Evolutionary conservation across 1,140 invertebrate species (phyloP).

Genomic region (Drosophila nannoptera): DNA sequence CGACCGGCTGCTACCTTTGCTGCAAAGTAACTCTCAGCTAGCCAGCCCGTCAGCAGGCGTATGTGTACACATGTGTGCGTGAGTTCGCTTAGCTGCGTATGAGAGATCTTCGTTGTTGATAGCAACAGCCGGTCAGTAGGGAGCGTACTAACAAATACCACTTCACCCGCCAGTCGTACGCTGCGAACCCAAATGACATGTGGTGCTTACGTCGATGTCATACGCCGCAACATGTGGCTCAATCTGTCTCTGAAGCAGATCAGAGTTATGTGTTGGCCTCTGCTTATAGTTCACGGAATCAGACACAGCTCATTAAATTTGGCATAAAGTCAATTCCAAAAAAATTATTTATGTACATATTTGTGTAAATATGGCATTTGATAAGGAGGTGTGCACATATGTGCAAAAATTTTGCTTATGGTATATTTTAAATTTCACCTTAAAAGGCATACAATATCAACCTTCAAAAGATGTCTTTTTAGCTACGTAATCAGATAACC

Average conservation of each 20-base stretch:
- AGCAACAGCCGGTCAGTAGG: conserved; percentile 21
- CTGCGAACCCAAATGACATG: conserved; percentile 2
- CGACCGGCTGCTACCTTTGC: conserved; percentile 32
- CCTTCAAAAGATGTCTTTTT: too few relatives aligned
- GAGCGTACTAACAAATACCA: conserved; percentile 6
- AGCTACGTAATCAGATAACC: too few relatives aligned
- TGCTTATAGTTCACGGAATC: conserved; percentile 28
- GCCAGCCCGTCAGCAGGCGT: not conserved
- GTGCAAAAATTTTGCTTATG: too few relatives aligned
- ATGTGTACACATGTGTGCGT: not conserved
- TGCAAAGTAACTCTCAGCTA: conserved; percentile 20
- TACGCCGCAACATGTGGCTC: conserved; percentile 35
- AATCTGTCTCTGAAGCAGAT: conserved; percentile 16
- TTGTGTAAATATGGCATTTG: not conserved
- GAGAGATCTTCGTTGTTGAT: conserved; percentile 40
- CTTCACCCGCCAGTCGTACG: not conserved
- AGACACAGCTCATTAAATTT: conserved; percentile 15
- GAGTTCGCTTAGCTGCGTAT: conserved; percentile 3
- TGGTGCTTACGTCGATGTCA: conserved; percentile 18
- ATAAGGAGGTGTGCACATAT: not conserved
- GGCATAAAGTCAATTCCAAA: conserved; percentile 7
- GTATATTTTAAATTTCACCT: too few relatives aligned
- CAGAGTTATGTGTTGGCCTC: conserved; percentile 1
- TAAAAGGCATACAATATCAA: too few relatives aligned
- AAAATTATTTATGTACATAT: not conserved